phyloP scores from a whole-genome alignment of 2,113 vertebrate species.

The Stictonetta naevosa region DNA sequence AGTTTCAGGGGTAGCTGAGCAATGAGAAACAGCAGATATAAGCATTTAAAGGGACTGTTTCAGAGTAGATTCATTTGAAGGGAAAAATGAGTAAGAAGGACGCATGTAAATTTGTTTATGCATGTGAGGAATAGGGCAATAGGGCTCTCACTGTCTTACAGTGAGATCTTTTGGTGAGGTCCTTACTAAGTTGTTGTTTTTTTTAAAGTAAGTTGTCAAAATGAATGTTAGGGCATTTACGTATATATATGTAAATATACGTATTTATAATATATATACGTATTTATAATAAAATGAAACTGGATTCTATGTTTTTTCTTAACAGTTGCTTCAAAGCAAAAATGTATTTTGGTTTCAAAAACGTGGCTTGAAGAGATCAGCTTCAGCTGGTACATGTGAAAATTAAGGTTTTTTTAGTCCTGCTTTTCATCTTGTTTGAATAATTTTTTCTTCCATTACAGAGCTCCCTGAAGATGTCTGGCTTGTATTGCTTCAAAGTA shows the following conservation, averaged over 20 bases:
- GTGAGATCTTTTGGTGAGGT: neutral
- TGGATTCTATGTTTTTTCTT: neutral
- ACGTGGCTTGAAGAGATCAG: neutral
- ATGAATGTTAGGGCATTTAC: neutral
- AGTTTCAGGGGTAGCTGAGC: neutral
- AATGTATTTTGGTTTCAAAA: neutral
- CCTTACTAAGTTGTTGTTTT: neutral
- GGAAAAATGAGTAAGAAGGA: neutral
- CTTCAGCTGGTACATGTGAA: neutral
- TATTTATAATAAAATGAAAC: neutral
- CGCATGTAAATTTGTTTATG: neutral
- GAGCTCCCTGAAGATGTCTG: conserved; percentile 34
- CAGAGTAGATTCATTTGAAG: neutral
- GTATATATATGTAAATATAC: no score
- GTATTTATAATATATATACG: no score
- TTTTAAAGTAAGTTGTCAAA: neutral
- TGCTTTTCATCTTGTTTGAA: neutral
- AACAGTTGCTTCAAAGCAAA: neutral
- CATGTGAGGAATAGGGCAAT: neutral
- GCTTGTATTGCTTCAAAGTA: neutral
- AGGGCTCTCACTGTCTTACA: neutral
- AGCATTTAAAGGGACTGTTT: neutral
- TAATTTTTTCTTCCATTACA: neutral
- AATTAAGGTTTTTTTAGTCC: neutral
- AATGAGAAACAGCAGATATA: neutral